Percentiles rank a stretch among this genome's conserved stretches.
These are phyloP conservation scores for Nibea albiflora DNA, from an alignment of 2,113 vertebrate species.

Conservation along the genomic window DNA sequence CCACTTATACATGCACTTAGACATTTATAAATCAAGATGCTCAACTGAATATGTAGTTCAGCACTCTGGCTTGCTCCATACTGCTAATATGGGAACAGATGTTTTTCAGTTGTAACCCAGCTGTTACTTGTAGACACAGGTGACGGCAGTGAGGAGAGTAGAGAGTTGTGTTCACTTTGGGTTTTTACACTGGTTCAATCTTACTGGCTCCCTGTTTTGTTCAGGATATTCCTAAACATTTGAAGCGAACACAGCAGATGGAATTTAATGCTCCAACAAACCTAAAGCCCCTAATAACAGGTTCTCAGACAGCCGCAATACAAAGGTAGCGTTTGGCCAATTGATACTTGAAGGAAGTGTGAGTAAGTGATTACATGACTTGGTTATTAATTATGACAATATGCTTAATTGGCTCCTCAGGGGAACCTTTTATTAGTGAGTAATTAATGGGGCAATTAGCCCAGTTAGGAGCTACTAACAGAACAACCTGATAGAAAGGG, in stretches of 20 bases:
- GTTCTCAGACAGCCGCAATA: background rate
- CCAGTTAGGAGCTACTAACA: conserved; percentile 22
- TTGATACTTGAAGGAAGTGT: conserved; percentile 24
- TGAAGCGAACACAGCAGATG: conserved; percentile 35
- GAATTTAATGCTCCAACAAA: conserved; percentile 32
- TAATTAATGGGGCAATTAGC: conserved; percentile 57
- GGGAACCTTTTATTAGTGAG: conserved; percentile 43
- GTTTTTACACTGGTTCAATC: background rate
- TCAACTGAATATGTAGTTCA: background rate
- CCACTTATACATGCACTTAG: background rate
- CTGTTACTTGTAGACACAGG: conserved; percentile 21
- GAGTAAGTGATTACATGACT: conserved; percentile 28
- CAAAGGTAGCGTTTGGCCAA: background rate
- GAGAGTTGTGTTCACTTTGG: background rate
- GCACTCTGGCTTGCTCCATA: background rate
- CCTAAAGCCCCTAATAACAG: background rate
- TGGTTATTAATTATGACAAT: conserved; percentile 58
- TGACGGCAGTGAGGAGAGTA: conserved; percentile 28
- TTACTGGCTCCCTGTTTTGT: background rate
- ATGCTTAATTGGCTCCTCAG: conserved; percentile 52
- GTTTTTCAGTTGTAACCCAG: conserved; percentile 43
- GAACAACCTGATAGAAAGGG: conserved; percentile 29
- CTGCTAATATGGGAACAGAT: conserved; percentile 31
- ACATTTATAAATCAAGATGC: background rate
- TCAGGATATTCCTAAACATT: conserved; percentile 20